Evolutionary conservation across 2,888 invertebrate genomes (phyloP).

Genomic region (Pristionchus maxplancki): DNA sequence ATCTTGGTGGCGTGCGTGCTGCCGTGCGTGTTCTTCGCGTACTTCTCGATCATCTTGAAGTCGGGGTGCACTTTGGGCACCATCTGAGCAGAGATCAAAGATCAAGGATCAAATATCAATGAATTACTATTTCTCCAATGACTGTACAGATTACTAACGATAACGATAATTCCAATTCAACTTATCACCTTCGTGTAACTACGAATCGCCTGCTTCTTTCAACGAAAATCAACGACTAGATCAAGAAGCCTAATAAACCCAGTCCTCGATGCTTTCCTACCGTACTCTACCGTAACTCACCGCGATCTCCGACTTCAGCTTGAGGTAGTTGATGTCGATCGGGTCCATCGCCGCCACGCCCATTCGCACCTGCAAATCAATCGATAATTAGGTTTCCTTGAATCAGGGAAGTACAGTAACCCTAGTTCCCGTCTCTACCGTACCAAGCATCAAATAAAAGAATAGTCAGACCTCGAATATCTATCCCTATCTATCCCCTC

Average conservation of each 20-base stretch:
- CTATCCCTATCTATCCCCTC: too few relatives aligned
- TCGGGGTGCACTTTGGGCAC: slow-evolving; percentile 82
- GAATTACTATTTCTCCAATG: too few relatives aligned
- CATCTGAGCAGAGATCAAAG: slow-evolving; percentile 56
- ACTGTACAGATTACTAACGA: too few relatives aligned
- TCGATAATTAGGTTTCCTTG: not conserved
- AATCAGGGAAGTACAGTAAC: too few relatives aligned
- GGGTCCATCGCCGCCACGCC: slow-evolving; percentile 81
- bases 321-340: slow-evolving; percentile 90
- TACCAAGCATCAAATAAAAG: too few relatives aligned
- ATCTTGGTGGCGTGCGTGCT: slow-evolving; percentile 89
- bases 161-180: too few relatives aligned
- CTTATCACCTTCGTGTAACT: too few relatives aligned
- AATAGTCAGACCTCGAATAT: too few relatives aligned
- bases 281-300: slow-evolving; percentile 65
- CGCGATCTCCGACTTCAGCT: slow-evolving; percentile 88
- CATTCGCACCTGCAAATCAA: not conserved
- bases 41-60: slow-evolving; percentile 85
- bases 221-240: not conserved
- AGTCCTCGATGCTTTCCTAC: not conserved
- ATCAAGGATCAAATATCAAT: slow-evolving; percentile 34
- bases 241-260: not conserved
- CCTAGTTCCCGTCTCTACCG: too few relatives aligned
- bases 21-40: slow-evolving; percentile 93
- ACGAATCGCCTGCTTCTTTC: too few relatives aligned